Base-by-base conservation (phyloP, 2,797 vertebrate genomes). In the Sebastes kiyomatsui region DNA sequence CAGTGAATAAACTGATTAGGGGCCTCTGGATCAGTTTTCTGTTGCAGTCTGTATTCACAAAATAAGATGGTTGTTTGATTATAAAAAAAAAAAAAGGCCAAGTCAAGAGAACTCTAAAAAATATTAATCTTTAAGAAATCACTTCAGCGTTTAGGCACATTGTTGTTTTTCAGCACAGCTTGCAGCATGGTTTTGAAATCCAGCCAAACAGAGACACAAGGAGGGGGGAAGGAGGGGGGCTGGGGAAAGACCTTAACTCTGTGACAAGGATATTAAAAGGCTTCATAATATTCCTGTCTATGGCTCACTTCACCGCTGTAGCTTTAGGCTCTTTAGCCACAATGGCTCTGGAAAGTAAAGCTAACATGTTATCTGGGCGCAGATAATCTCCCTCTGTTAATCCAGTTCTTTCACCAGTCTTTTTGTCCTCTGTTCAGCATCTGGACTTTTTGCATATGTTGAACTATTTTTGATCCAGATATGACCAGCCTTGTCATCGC, bases 341-440 rank as follows among this genome's bases (percentile, higher is more conserved):
- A 75, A 87, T 72, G 77, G 65, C 75, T 88, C 77, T 35, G 66
- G 89, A 91, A 91, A 83, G 88, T 90, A 87, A 90, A 72, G 74
- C 77, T 80, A 85, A 90, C 72, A 83, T 87, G 77, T 73, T 88
- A 83, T 87, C 90, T 81, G 71, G 69, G 62, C 1, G 4, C 62
- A 77, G 76, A 86, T 86, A 86, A 75, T 82, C 72, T 83, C 49
- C 28, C 72, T 59, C 56, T 82, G 38, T 69, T 64, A 79, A 80
- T 81, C 64, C 59, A 72, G 13, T 62, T 80, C 79, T 49, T 38
- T 81, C 35, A 28, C 61, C 55, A 70, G 72, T 32, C 22, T 65
- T 71, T 75, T 62, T 79, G 22, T 77, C 81, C 72, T 81, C 28
- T 49, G 56, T 49, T 61, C 35, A 60, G 18, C 49, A 52, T 33